Evolutionary conservation across 2,888 invertebrate species (phyloP), one percentile per base, ranked within the genome.

Genomic region (Drosophila cognata): DNA sequence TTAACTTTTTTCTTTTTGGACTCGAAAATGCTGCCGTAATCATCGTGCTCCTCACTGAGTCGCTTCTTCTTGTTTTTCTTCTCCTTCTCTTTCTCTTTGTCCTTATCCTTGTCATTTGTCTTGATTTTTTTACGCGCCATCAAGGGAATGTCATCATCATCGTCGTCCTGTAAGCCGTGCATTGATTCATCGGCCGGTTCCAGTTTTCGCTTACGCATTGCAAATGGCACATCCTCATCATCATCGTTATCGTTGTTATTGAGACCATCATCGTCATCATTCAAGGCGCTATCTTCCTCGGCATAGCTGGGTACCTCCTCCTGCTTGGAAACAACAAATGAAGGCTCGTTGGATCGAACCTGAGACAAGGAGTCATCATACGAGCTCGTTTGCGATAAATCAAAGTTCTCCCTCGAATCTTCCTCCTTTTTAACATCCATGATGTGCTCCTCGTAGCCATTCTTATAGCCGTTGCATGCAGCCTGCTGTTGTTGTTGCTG

Each of bases 341-440:
- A 76, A 4, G 94, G 93, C 81, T 95, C 95, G 75, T 94, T 93
- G 58, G 93, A 92, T 51, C 94, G 94, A 82, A 96, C 96, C 88
- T 95, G 95, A 51, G 96, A 96, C 92, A 96, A 82, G 55, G 95
- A 96, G 91, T 96, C 96, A 91, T 96, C 96, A 92, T 96, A 96
- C 55, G 96, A 96, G 76, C 96, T 96, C n/a, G 94, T 94, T 73
- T 92, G 94, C 88, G 93, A 95, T 89, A 93, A 94, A 94, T 94
- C 62, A 61, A 92, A 77, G 69, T 66, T 78, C 7, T 88, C 83
- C 10, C 86, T 84, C 36, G 84, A 93, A 92, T 76, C 83, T 10
- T 88, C 84, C 33, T 84, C 93, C 92, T 76, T 91, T 89, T 91
- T 93, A 92, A 91, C 73, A n/a, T 88, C 53, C 91, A 93, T 91